Base-by-base conservation (phyloP, 1,140 invertebrate genomes). In the Holcopasites calliopsidis region DNA sequence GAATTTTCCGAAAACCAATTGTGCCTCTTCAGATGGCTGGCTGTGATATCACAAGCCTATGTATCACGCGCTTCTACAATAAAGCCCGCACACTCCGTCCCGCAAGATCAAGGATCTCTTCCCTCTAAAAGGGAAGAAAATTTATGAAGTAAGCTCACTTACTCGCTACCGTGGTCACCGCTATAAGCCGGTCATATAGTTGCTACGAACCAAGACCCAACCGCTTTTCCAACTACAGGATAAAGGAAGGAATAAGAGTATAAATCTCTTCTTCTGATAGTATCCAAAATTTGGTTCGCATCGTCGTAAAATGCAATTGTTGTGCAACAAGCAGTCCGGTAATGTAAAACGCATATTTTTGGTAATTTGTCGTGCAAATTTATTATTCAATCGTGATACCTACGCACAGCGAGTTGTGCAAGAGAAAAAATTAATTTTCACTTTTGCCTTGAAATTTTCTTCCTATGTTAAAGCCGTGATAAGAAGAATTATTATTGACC, bases 361-460 rank as follows among this genome's bases (percentile, higher is more conserved):
- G n/a, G n/a, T n/a, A n/a, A n/a, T n/a, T n/a, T n/a, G n/a, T n/a
- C n/a, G n/a, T n/a, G n/a, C n/a, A n/a, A n/a, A n/a, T n/a, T n/a
- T n/a, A n/a, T n/a, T n/a, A n/a, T n/a, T n/a, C n/a, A n/a, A n/a
- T n/a, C n/a, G n/a, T n/a, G n/a, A n/a, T n/a, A n/a, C n/a, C n/a
- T n/a, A n/a, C n/a, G n/a, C n/a, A n/a, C n/a, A n/a, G n/a, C n/a
- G n/a, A n/a, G n/a, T n/a, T n/a, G n/a, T 10, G n/a, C 0, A 18
- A 47, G 18, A 28, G 11, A 16, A 31, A 62, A 69, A 23, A 61
- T 71, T 61, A 38, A 62, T 71, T 71, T 62, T 71, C 69, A 71
- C 44, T 71, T 50, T 62, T 18, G 11, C 11, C 16, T 71, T 61
- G 33, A 61, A 49, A 33, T n/a, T n/a, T n/a, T n/a, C n/a, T n/a